phyloP scores from a whole-genome alignment of 2,113 vertebrate species.

The Pantherophis guttatus region DNA sequence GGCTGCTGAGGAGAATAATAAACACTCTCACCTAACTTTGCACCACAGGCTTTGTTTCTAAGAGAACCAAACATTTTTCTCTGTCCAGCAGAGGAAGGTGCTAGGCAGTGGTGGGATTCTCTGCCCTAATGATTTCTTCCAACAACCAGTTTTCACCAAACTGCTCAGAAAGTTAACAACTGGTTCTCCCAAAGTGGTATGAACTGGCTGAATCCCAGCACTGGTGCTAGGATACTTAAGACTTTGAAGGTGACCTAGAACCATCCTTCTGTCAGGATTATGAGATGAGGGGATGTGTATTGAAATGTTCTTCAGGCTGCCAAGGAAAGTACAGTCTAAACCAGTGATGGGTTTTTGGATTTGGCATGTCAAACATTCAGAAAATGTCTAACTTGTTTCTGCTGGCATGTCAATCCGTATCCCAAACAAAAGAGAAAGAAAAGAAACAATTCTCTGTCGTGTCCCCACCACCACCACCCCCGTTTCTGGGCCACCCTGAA shows the following conservation, averaged over 20 bases:
- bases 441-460: neutral
- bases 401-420: neutral
- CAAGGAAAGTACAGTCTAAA: neutral
- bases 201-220: no score
- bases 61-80: neutral
- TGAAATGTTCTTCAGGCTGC: neutral
- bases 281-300: neutral
- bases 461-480: no score
- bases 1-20: neutral
- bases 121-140: no score
- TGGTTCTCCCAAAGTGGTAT: no score
- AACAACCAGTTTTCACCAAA: no score
- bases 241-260: neutral
- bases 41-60: neutral
- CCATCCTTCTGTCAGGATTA: neutral
- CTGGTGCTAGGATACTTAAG: neutral
- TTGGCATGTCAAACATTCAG: no score
- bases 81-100: neutral
- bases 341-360: neutral
- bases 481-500: neutral
- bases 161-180: no score
- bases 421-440: neutral
- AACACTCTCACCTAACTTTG: neutral
- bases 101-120: no score
- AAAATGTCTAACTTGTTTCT: neutral